These are phyloP conservation scores for Pao palembangensis DNA, from an alignment of 2,113 vertebrate species.

Conservation along the genomic window DNA sequence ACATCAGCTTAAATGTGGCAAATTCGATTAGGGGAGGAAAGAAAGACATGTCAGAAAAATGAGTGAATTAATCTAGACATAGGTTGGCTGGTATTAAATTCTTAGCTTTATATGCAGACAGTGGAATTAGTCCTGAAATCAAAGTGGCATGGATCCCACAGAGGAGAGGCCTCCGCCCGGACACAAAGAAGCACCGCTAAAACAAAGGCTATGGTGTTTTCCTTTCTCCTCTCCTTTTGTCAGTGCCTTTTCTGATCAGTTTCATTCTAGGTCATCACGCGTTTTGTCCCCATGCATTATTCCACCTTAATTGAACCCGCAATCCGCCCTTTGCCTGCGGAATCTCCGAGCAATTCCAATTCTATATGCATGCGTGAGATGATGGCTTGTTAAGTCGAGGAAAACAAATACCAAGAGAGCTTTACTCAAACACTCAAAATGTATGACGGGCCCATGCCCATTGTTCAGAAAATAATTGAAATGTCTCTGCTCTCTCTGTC, in stretches of 20 bases:
- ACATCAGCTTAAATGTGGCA: conserved; percentile 64
- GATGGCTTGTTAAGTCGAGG: conserved; percentile 64
- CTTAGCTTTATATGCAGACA: conserved; percentile 50
- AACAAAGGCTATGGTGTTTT: conserved; percentile 48
- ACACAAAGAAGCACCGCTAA: conserved; percentile 48
- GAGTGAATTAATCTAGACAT: conserved; percentile 65
- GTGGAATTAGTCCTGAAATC: conserved; percentile 45
- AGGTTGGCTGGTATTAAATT: conserved; percentile 62
- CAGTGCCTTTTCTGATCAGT: conserved; percentile 60
- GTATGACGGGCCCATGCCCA: conserved; percentile 37
- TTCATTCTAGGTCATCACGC: conserved; percentile 59
- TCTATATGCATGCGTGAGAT: conserved; percentile 56
- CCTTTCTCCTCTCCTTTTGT: conserved; percentile 8
- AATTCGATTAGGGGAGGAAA: conserved; percentile 70
- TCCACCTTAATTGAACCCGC: conserved; percentile 65
- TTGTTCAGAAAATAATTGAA: conserved; percentile 50
- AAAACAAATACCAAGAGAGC: conserved; percentile 63
- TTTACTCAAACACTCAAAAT: conserved; percentile 52
- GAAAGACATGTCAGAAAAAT: conserved; percentile 57
- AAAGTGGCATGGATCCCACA: conserved; percentile 34
- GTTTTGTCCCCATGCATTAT: conserved; percentile 66
- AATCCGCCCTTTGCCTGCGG: conserved; percentile 59
- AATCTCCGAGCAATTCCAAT: conserved; percentile 48
- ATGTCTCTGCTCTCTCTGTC: conserved; percentile 21
- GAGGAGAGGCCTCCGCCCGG: conserved; percentile 22